Base-by-base conservation (phyloP, 2,888 invertebrate species). In the Lithophane socia region DNA sequence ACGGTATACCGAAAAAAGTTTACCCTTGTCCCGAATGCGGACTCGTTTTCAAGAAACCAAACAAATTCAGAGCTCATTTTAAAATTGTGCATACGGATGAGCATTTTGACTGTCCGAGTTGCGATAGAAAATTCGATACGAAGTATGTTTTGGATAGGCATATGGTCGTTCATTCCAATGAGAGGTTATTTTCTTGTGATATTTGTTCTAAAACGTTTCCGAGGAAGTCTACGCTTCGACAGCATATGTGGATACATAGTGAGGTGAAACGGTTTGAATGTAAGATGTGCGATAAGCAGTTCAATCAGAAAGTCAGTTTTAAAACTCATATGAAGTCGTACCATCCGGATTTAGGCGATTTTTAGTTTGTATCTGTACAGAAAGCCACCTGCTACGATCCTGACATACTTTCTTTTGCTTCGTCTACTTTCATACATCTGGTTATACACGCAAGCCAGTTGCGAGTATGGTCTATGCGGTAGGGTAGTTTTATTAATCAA, bases 61-160 rank as follows among this genome's bases (percentile, higher is more conserved):
- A 87, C 4, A 87, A 85, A 3, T 92, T 93, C 5, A 87, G 91
- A 13, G 80, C 87, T 0, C 95, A 95, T 84, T 95, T 94, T 60
- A 89, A 92, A 58, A 88, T 92, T 2, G 86, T 88, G 0, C 95
- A 95, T 70, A 93, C 95, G 0, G 87, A 92, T 7, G 91, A 93
- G 52, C 91, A 90, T 54, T 91, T 87, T 52, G 69, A 88, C 0
- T 95, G 95, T 67, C 87, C 92, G 0, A 91, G 90, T 74, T 95
- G 95, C 80, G 92, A 92, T 0, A 90, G 93, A 0, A 95, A 95
- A 80, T 97, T 97, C 79, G 94, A 93, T 67, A 92, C 92, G 0
- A 96, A 96, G 75, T 92, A 95, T 24, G 92, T 91, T 73, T 87
- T 97, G n/a, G 92, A 94, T 13, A 94, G 94, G 21, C 97, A 97